Base-by-base conservation (phyloP, 2,888 invertebrate genomes). In the Drosophila macrothrix region DNA sequence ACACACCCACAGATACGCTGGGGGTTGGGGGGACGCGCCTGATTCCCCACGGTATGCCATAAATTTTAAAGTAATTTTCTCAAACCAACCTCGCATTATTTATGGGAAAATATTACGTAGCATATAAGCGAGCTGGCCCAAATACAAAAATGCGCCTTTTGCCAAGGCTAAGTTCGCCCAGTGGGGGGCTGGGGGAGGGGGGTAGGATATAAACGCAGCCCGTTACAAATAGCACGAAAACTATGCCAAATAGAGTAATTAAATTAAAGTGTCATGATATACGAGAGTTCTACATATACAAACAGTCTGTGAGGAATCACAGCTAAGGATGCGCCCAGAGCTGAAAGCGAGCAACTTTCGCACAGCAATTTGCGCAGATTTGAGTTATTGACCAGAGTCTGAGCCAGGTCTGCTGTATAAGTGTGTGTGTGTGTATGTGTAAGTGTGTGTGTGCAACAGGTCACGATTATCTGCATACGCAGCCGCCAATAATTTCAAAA, bases 381-480 rank as follows among this genome's bases (percentile, higher is more conserved):
- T 88, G 80, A 84, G 75, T 90, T 84, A 83, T 85, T 66, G 73
- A 53, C 37, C 55, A 41, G 35, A 49, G 59, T 22, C 54, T 35
- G n/a, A 29, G 19, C 25, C 53, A 10, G 39, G 55, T 56, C 53
- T 56, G 62, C 66, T 52, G 9, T 2, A 46, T 41, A 29, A 65
- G 58, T 46, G 54, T 59, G 39, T 39, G 29, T 54, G 50, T 56
- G 58, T 62, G 28, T 54, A 28, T 50, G 64, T 70, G 56, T 70
- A 9, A 78, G 68, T 74, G 64, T 70, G 19, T 70, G n/a, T 62
- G 50, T 79, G 84, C 84, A 83, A 67, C 90, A 84, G 92, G 92
- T 92, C 92, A 92, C 92, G 92, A 91, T 92, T 92, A 92, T 91
- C 92, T 86, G 86, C 87, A 88, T 88, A 88, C 90, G 90, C 87